phyloP scores from a whole-genome alignment of 2,888 invertebrate genomes.

The Zelleria hepariella region DNA sequence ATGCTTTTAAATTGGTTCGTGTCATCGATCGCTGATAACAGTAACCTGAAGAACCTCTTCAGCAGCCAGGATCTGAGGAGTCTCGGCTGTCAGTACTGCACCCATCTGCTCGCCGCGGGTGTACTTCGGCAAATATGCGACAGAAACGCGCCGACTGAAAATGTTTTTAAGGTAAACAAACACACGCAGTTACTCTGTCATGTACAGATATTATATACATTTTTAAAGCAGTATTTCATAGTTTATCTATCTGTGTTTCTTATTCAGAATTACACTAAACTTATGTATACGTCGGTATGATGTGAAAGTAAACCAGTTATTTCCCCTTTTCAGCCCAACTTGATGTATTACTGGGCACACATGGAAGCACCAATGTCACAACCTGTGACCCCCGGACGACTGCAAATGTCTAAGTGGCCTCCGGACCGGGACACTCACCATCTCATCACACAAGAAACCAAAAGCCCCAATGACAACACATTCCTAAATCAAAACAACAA shows the following conservation, averaged over 20 bases:
- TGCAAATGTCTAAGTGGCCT: slow-evolving; percentile 82
- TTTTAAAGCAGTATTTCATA: no score
- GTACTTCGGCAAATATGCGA: slow-evolving; percentile 86
- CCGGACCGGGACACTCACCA: slow-evolving; percentile 55
- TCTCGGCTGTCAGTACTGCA: slow-evolving; percentile 87
- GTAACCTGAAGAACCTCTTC: slow-evolving; percentile 73
- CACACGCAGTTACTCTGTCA: no score
- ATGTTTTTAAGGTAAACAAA: slow-evolving; percentile 76
- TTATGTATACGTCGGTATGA: no score
- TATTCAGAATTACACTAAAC: no score
- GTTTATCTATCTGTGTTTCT: no score
- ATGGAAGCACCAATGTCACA: slow-evolving; percentile 78
- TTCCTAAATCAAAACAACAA: slow-evolving; percentile 45
- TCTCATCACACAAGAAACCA: slow-evolving; percentile 32
- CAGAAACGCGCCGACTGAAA: slow-evolving; percentile 77
- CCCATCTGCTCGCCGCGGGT: slow-evolving; percentile 88
- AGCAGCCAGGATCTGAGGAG: slow-evolving; percentile 81
- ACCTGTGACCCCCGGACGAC: slow-evolving; percentile 80
- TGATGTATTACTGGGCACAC: slow-evolving; percentile 94
- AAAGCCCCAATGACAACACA: slow-evolving; percentile 35
- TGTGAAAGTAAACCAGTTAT: no score
- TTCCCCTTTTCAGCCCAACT: slow-evolving; percentile 85
- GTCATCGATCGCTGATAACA: slow-evolving; percentile 81
- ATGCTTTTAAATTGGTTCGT: slow-evolving; percentile 93
- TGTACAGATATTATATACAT: neutral